A percentile compares a stretch with the other conserved stretches of the same genome.
These are phyloP conservation scores for Limnephilus auricula DNA, from an alignment of 2,888 invertebrate genomes.

Conservation along the genomic window DNA sequence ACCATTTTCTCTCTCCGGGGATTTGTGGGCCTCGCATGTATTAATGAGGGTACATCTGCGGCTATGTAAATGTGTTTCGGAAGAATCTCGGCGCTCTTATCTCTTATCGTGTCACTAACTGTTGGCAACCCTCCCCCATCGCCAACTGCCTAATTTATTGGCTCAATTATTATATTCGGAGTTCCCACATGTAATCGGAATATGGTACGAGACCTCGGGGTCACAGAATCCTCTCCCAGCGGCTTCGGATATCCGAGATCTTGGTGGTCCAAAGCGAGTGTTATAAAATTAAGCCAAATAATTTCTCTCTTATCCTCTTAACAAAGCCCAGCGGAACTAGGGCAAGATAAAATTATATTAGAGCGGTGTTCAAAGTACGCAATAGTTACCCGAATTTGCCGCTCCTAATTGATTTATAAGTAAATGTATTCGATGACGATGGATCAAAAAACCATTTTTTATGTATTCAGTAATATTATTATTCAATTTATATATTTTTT, in stretches of 20 bases:
- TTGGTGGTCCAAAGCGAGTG: neutral
- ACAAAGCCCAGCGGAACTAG: neutral
- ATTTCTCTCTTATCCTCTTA: neutral
- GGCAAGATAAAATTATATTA: neutral
- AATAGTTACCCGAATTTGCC: neutral
- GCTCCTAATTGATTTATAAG: neutral
- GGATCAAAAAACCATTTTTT: no score
- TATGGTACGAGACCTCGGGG: neutral
- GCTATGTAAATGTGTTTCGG: conserved; percentile 58
- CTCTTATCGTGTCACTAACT: conserved; percentile 58
- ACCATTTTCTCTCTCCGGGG: conserved; percentile 27
- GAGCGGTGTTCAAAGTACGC: neutral
- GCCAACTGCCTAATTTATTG: conserved; percentile 46
- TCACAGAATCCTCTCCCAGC: conserved; percentile 9
- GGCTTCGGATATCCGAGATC: neutral
- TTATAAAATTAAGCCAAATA: neutral
- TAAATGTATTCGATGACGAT: no score
- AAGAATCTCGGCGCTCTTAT: conserved; percentile 59
- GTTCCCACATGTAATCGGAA: conserved; percentile 44
- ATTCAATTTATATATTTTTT: no score
- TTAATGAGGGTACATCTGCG: conserved; percentile 59
- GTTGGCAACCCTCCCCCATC: conserved; percentile 47
- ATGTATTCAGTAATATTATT: no score
- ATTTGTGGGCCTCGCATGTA: conserved; percentile 47
- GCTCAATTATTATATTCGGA: conserved; percentile 56